A percentile compares a stretch with the other conserved stretches of the same genome.
Evolutionary conservation across 2,888 invertebrate species (phyloP).

Genomic region (Tuberolachnus salignus): DNA sequence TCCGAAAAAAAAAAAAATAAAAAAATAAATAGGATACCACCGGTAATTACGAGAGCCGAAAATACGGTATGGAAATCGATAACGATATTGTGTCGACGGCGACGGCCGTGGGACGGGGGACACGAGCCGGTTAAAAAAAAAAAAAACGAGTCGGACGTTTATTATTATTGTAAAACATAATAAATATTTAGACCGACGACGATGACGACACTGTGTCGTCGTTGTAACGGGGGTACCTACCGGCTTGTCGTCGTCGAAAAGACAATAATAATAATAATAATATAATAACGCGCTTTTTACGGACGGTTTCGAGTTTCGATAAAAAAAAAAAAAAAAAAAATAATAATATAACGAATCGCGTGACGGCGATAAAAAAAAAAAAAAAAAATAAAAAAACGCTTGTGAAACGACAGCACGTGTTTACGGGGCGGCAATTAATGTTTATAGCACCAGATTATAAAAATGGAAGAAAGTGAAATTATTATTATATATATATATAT

Average conservation of each 20-base stretch:
- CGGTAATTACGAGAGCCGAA: constrained; percentile 9
- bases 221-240: background rate
- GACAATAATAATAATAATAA: too few relatives aligned
- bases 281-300: background rate
- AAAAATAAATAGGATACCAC: background rate
- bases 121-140: background rate
- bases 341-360: background rate
- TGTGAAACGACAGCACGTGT: constrained; percentile 16
- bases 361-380: background rate
- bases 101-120: background rate
- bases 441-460: constrained; percentile 30
- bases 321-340: background rate
- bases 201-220: too few relatives aligned
- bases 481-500: too few relatives aligned
- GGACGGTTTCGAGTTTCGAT: constrained; percentile 8
- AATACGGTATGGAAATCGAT: constrained; percentile 5
- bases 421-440: constrained; percentile 24
- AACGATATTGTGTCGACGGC: background rate
- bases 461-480: constrained; percentile 48
- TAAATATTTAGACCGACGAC: background rate
- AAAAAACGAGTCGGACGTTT: background rate
- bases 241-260: background rate
- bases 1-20: background rate
- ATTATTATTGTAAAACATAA: background rate
- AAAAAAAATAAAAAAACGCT: background rate